phyloP scores from a whole-genome alignment of 2,888 invertebrate genomes.

The Eulithis prunata region DNA sequence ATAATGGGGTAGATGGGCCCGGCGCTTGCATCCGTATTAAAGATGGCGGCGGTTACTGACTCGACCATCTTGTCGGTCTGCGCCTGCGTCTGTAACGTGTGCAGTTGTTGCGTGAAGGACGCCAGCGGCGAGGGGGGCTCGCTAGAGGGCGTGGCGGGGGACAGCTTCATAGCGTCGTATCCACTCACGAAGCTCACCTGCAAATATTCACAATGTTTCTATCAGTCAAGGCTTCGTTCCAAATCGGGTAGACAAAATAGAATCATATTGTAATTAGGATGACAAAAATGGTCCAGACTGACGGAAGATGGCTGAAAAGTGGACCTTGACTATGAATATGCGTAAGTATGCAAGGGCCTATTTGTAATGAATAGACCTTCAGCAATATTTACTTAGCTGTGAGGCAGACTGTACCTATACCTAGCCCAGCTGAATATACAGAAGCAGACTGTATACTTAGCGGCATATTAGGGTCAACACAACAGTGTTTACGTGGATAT shows the following conservation, averaged over 20 bases:
- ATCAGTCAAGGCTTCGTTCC: background rate
- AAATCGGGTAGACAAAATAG: background rate
- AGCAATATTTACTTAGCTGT: too few species aligned
- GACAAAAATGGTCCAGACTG: too few species aligned
- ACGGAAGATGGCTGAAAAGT: too few species aligned
- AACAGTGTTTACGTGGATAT: too few species aligned
- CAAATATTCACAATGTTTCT: conserved; percentile 27
- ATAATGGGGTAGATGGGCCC: conserved; percentile 46
- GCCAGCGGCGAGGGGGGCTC: conserved; percentile 69
- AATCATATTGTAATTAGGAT: too few species aligned
- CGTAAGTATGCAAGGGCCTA: too few species aligned
- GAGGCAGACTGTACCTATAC: too few species aligned
- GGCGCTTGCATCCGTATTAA: conserved; percentile 70
- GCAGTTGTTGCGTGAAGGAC: conserved; percentile 76
- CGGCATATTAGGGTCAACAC: too few species aligned
- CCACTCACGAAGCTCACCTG: conserved; percentile 68
- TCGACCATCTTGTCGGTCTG: conserved; percentile 83
- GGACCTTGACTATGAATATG: too few species aligned
- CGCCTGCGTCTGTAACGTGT: conserved; percentile 78
- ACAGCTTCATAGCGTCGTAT: conserved; percentile 83
- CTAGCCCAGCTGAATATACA: too few species aligned
- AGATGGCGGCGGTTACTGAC: conserved; percentile 79
- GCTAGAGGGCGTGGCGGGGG: conserved; percentile 69
- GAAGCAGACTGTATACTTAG: too few species aligned
- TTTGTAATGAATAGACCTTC: too few species aligned